Evolutionary conservation across 2,113 vertebrate genomes (phyloP).

Genomic region (Ramphastos sulfuratus): DNA sequence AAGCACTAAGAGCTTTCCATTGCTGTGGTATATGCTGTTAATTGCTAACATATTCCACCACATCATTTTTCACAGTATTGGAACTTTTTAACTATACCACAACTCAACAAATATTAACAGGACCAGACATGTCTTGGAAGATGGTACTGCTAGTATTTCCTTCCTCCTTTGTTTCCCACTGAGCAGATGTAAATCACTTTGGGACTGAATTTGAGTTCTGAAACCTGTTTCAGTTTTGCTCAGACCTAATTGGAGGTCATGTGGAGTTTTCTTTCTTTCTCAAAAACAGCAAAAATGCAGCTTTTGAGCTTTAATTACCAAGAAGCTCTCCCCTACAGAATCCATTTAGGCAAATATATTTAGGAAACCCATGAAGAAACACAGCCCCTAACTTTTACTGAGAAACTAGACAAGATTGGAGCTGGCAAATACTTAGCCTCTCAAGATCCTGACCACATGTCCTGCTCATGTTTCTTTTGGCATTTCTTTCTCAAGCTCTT

Average conservation of each 20-base stretch:
- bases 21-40: slow-evolving; percentile 55
- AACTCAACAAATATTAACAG: slow-evolving; percentile 60
- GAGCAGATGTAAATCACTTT: slow-evolving; percentile 56
- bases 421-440: slow-evolving; percentile 18
- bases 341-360: not conserved
- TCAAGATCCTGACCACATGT: not conserved
- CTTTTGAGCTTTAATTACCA: slow-evolving; percentile 27
- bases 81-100: slow-evolving; percentile 47
- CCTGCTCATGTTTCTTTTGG: not conserved
- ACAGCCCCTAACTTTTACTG: not conserved
- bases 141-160: slow-evolving; percentile 44
- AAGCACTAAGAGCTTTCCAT: slow-evolving; percentile 49
- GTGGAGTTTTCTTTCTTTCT: slow-evolving; percentile 10
- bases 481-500: not conserved
- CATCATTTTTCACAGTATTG: slow-evolving; percentile 54
- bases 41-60: slow-evolving; percentile 65
- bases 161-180: slow-evolving; percentile 32
- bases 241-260: slow-evolving; percentile 35
- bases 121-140: slow-evolving; percentile 47
- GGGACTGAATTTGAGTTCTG: slow-evolving; percentile 20
- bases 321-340: slow-evolving; percentile 2
- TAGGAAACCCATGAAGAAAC: slow-evolving; percentile 9
- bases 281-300: not conserved
- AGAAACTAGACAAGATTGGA: slow-evolving; percentile 28
- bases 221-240: slow-evolving; percentile 64